Conservation (phyloP, 1,140 invertebrate species). For the Trichonephila clavipes region DNA sequence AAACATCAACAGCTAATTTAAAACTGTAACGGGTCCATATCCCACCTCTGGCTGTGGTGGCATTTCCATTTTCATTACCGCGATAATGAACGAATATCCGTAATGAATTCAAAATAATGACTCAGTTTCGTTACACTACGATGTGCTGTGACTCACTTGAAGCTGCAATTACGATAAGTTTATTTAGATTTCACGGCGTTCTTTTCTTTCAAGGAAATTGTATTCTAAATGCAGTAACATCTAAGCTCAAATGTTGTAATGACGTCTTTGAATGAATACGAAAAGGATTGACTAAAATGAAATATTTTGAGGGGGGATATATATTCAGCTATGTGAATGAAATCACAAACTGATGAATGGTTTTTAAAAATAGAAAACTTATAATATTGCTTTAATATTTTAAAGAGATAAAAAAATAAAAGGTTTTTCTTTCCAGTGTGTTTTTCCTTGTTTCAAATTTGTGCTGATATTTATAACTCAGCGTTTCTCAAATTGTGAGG, state of each 20-base stretch:
- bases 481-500: too few species aligned
- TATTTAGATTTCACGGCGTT: not conserved
- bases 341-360: too few species aligned
- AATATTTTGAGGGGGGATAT: too few species aligned
- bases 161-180: not conserved
- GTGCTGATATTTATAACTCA: too few species aligned
- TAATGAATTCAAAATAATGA: not conserved
- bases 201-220: not conserved
- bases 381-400: too few species aligned
- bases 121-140: not conserved
- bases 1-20: not conserved
- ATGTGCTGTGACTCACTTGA: not conserved
- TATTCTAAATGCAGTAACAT: not conserved
- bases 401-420: too few species aligned
- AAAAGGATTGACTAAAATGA: too few species aligned
- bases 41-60: not conserved
- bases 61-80: not conserved
- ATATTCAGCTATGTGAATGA: too few species aligned
- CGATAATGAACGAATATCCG: not conserved
- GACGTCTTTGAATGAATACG: not conserved
- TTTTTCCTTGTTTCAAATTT: too few species aligned
- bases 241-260: not conserved
- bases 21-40: slow-evolving; percentile 19
- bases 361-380: too few species aligned
- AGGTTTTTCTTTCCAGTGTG: too few species aligned